Conservation (phyloP, 2,113 vertebrate species). For the Uropsilus gracilis region DNA sequence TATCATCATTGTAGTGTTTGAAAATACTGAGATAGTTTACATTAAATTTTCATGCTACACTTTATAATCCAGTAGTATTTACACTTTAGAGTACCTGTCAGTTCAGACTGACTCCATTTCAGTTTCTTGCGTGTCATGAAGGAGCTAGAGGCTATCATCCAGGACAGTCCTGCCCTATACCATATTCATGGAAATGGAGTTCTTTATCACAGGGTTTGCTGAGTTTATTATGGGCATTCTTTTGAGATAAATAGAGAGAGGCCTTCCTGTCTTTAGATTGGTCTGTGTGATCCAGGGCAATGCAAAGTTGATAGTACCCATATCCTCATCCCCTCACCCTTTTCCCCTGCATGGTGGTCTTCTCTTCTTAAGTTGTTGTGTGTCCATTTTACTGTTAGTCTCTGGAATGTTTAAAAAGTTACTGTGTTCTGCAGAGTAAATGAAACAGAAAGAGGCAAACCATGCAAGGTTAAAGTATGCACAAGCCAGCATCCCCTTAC, state of each 20-base stretch:
- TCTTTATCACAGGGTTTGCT: not conserved
- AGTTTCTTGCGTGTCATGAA: not conserved
- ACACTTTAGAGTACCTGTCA: not conserved
- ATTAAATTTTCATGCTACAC: not conserved
- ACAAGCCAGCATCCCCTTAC: not conserved
- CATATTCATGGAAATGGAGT: not conserved
- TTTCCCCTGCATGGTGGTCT: not conserved
- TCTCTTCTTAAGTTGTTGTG: not conserved
- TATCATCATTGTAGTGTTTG: not conserved
- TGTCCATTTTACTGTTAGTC: not conserved
- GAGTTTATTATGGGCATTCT: not conserved
- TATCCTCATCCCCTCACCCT: not conserved
- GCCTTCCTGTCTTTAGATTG: not conserved
- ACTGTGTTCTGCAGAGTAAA: not conserved
- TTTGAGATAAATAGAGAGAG: not conserved
- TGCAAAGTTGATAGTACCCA: not conserved
- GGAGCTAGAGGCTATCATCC: rapidly evolving
- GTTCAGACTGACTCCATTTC: not conserved
- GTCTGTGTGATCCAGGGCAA: not conserved
- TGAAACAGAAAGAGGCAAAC: not conserved
- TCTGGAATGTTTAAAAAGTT: not conserved
- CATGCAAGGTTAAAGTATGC: not conserved
- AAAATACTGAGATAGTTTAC: not conserved
- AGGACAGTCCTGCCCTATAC: not conserved
- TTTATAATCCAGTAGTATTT: not conserved